Conservation (phyloP, 2,113 vertebrate genomes). For the Diadophis punctatus region DNA sequence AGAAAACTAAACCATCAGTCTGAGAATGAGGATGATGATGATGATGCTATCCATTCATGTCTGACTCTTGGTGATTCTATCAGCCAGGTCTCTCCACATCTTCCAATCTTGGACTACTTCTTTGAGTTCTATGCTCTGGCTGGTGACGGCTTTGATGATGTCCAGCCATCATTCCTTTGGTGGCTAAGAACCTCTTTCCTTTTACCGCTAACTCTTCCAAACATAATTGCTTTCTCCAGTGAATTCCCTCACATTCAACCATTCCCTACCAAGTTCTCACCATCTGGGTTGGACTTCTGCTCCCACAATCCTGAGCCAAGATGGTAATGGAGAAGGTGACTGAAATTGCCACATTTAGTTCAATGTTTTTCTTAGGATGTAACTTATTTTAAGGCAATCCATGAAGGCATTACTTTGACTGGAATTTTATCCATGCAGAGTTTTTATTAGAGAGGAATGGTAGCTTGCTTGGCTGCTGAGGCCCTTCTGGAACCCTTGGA, state of each 20-base stretch:
- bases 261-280: not conserved
- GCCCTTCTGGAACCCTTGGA: conserved; percentile 58
- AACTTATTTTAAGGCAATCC: not conserved
- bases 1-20: not conserved
- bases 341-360: not conserved
- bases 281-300: not conserved
- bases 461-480: conserved; percentile 12
- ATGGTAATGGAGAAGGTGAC: not conserved
- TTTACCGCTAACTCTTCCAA: not conserved
- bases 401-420: not conserved
- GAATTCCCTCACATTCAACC: not conserved
- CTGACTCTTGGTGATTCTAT: no score
- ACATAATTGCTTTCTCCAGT: not conserved
- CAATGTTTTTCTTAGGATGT: not conserved
- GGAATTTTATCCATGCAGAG: not conserved
- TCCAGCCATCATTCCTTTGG: not conserved
- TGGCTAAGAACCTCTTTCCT: not conserved
- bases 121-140: not conserved
- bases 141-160: not conserved
- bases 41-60: not conserved
- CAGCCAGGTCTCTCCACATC: no score
- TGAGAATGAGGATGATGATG: not conserved
- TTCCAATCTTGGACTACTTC: not conserved
- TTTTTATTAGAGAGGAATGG: not conserved
- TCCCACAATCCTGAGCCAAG: not conserved